phyloP scores from a whole-genome alignment of 2,113 vertebrate species.

The Synodontis membranacea region DNA sequence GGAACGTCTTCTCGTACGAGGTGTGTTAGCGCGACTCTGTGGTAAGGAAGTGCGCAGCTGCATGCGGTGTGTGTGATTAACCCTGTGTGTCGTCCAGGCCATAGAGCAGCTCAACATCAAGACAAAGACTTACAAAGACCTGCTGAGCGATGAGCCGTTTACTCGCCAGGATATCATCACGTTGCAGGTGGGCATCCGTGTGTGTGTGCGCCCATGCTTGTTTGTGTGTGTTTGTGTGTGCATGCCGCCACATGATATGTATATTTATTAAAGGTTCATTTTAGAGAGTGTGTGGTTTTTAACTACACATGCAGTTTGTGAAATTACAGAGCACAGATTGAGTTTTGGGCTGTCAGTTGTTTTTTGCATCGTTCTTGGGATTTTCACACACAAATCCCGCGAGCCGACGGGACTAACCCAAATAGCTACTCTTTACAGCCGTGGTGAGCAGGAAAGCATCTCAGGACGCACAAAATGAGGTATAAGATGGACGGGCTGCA shows the following conservation, averaged over 20 bases:
- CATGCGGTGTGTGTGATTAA: constrained; percentile 4
- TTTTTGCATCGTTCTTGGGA: not conserved
- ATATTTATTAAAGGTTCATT: not conserved
- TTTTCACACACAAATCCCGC: not conserved
- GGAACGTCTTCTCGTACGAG: constrained; percentile 93
- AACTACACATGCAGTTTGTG: not conserved
- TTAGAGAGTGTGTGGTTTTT: not conserved
- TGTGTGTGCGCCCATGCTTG: constrained; percentile 15
- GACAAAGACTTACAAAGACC: constrained; percentile 89
- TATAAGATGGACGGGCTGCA: not conserved
- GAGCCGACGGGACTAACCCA: too few species aligned
- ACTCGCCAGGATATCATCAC: constrained; percentile 89
- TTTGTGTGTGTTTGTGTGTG: not conserved
- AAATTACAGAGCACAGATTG: not conserved
- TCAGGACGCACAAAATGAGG: not conserved
- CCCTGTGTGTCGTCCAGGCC: constrained; percentile 66
- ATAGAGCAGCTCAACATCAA: constrained; percentile 96
- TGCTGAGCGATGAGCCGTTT: constrained; percentile 90
- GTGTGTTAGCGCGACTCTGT: constrained; percentile 59
- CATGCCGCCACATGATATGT: not conserved
- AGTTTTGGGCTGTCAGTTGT: not conserved
- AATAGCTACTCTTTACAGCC: not conserved
- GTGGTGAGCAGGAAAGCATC: not conserved
- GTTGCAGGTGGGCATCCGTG: constrained; percentile 74
- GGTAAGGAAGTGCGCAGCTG: not conserved